A percentile compares a stretch with the other conserved stretches of the same genome.
These are phyloP conservation scores for Triplophysa bombifrons DNA, from an alignment of 2,797 vertebrate species.

Conservation along the genomic window DNA sequence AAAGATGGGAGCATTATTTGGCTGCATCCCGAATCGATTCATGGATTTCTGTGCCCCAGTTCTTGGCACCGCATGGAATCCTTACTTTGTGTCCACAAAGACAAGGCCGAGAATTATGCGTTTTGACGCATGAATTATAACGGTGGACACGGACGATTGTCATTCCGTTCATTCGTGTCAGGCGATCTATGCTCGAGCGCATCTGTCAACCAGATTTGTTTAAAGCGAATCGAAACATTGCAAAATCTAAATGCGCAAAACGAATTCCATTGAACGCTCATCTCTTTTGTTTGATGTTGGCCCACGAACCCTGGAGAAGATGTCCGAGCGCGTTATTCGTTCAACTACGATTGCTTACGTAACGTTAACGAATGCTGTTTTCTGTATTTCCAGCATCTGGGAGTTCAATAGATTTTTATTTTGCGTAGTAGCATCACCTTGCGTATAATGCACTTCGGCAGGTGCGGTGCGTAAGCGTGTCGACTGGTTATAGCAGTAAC, in stretches of 20 bases:
- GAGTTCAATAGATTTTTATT: background rate
- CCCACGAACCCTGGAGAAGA: constrained; percentile 8
- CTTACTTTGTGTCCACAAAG: constrained; percentile 52
- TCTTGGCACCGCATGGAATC: constrained; percentile 40
- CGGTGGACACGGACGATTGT: background rate
- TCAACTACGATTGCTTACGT: background rate
- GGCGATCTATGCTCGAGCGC: background rate
- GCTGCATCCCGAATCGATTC: constrained; percentile 36
- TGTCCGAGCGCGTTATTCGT: background rate
- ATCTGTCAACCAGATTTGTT: constrained; percentile 15
- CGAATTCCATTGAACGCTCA: background rate
- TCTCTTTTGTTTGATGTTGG: constrained; percentile 35
- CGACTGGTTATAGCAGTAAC: background rate
- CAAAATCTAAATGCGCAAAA: constrained; percentile 34
- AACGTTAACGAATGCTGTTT: background rate
- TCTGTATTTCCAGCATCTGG: background rate
- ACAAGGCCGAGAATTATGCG: constrained; percentile 59
- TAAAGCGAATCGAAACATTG: background rate
- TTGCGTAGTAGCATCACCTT: constrained; percentile 24
- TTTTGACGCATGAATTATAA: constrained; percentile 59
- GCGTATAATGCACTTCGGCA: background rate
- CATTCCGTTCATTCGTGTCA: background rate
- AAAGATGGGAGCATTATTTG: constrained; percentile 37
- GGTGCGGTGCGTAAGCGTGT: constrained; percentile 19
- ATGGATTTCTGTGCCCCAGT: constrained; percentile 23